Evolutionary conservation across 2,797 vertebrate genomes (phyloP).

Genomic region (Lerista edwardsae): DNA sequence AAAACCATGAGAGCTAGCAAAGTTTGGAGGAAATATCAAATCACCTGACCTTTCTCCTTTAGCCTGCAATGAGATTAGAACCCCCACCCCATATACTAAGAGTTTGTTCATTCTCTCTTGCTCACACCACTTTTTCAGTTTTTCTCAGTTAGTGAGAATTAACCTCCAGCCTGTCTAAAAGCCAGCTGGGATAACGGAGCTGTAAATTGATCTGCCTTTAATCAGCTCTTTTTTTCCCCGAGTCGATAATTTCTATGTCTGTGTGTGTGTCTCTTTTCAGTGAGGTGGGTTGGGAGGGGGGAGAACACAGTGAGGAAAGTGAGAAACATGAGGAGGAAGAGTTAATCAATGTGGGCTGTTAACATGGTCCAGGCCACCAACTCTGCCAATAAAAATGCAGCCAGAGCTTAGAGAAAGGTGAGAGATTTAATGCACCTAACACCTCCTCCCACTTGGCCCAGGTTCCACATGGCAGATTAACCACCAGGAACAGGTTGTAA

Average conservation of each 20-base stretch:
- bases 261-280: neutral
- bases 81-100: neutral
- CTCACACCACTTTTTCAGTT: neutral
- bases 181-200: neutral
- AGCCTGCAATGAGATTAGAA: neutral
- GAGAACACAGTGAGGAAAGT: neutral
- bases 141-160: neutral
- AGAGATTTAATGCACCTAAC: constrained; percentile 42
- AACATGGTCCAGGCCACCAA: neutral
- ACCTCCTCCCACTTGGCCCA: constrained; percentile 34
- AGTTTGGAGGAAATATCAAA: constrained; percentile 23
- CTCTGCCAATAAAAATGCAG: neutral
- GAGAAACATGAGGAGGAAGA: constrained; percentile 43
- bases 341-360: constrained; percentile 4
- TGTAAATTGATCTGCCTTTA: neutral
- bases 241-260: constrained; percentile 20
- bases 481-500: constrained; percentile 12
- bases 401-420: constrained; percentile 42
- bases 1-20: neutral
- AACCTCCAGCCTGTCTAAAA: neutral
- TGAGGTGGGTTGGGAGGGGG: neutral
- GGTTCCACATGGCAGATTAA: constrained; percentile 34
- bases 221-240: neutral
- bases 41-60: constrained; percentile 1
- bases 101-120: rapidly evolving